These are phyloP conservation scores for Hapalemur alaotrensis DNA, from an alignment of 2,797 vertebrate species.

Conservation along the genomic window DNA sequence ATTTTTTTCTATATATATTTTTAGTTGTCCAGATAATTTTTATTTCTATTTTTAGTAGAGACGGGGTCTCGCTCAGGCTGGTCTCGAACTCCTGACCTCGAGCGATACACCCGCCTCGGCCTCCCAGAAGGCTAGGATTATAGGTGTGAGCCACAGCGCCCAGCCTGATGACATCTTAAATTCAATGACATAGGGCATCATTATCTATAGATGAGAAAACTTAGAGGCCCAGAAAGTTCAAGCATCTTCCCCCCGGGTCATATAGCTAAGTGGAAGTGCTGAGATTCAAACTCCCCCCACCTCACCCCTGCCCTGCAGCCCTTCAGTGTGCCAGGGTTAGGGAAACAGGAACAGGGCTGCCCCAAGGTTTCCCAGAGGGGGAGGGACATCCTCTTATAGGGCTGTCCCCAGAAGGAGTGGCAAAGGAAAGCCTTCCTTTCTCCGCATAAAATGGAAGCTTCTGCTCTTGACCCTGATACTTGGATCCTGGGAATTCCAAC, in stretches of 20 bases:
- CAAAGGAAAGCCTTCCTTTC: neutral
- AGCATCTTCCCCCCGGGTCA: neutral
- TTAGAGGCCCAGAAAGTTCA: neutral
- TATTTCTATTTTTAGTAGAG: too few relatives aligned
- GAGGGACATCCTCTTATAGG: neutral
- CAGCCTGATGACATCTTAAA: neutral
- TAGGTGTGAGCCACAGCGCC: too few relatives aligned
- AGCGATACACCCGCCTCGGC: too few relatives aligned
- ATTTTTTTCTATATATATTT: too few relatives aligned
- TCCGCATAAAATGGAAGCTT: neutral
- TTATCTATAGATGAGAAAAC: neutral
- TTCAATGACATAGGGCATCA: neutral
- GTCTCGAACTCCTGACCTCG: too few relatives aligned
- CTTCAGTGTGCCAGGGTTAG: neutral
- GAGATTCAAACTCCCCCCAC: neutral
- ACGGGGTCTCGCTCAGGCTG: too few relatives aligned
- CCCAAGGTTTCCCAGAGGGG: fast-evolving
- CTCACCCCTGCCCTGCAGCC: too few relatives aligned
- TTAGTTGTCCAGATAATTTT: too few relatives aligned
- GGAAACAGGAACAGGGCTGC: neutral
- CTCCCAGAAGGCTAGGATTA: too few relatives aligned
- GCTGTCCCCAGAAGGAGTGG: neutral
- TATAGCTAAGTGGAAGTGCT: neutral
- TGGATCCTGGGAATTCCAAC: neutral
- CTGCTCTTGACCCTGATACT: neutral